Percentiles rank a stretch among this genome's conserved stretches.
These are phyloP conservation scores for Ptychobarbus kaznakovi DNA, from an alignment of 2,797 vertebrate genomes.

Conservation along the genomic window DNA sequence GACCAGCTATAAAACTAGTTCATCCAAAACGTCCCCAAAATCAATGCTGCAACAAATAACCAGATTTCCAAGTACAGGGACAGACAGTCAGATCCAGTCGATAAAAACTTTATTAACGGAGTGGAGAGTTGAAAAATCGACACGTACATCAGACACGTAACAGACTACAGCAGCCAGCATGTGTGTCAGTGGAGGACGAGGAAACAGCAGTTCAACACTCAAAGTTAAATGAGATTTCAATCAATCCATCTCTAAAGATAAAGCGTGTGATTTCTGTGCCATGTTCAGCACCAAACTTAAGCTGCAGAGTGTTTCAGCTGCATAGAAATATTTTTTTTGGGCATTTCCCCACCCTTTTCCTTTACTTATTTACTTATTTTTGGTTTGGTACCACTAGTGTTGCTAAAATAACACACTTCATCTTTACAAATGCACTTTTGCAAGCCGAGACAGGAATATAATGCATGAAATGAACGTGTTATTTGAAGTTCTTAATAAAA, in stretches of 20 bases:
- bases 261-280: neutral
- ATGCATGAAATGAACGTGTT: neutral
- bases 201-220: neutral
- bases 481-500: neutral
- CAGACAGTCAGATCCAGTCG: neutral
- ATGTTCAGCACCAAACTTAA: neutral
- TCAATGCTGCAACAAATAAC: neutral
- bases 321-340: neutral
- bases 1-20: neutral
- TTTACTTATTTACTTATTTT: too few species aligned
- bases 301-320: neutral
- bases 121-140: neutral
- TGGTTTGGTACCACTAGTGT: neutral
- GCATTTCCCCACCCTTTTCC: too few species aligned
- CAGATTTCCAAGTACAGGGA: neutral
- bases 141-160: neutral
- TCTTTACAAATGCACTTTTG: neutral
- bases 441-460: neutral
- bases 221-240: neutral
- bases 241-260: neutral
- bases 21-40: neutral
- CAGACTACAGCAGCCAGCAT: conserved; percentile 2
- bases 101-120: conserved; percentile 31
- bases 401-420: neutral
- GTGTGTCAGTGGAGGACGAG: neutral